phyloP scores from a whole-genome alignment of 2,797 vertebrate species.

The Halcyon smyrnensis region DNA sequence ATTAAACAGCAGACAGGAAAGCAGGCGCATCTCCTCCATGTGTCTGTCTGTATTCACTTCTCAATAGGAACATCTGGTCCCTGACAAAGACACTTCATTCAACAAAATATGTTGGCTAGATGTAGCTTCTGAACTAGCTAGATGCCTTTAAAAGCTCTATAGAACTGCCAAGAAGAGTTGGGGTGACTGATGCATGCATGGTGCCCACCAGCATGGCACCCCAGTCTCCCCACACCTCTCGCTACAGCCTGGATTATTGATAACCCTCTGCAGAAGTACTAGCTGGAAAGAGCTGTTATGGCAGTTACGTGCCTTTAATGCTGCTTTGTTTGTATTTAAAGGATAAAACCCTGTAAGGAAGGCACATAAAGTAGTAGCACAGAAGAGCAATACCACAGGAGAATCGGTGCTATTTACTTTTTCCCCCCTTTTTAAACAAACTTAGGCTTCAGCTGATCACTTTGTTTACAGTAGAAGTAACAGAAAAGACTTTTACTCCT shows the following conservation, averaged over 20 bases:
- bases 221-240: not conserved
- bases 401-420: slow-evolving; percentile 56
- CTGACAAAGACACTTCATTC: slow-evolving; percentile 28
- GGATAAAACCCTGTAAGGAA: not conserved
- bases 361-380: not conserved
- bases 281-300: not conserved
- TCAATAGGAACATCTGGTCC: slow-evolving; percentile 36
- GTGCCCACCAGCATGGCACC: not conserved
- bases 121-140: not conserved
- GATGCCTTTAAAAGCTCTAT: not conserved
- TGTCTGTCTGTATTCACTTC: not conserved
- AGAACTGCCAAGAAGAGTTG: not conserved
- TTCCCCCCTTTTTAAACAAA: slow-evolving; percentile 29
- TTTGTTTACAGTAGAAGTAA: slow-evolving; percentile 69
- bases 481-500: slow-evolving; percentile 67
- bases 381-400: not conserved
- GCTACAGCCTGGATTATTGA: not conserved
- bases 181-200: not conserved
- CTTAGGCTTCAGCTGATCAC: slow-evolving; percentile 36
- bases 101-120: not conserved
- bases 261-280: not conserved
- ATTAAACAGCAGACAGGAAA: slow-evolving; percentile 36
- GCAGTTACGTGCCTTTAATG: not conserved
- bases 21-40: not conserved
- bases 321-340: slow-evolving; percentile 15